These are phyloP conservation scores for Neopipo cinnamomea DNA, from an alignment of 2,113 vertebrate species.

Conservation along the genomic window DNA sequence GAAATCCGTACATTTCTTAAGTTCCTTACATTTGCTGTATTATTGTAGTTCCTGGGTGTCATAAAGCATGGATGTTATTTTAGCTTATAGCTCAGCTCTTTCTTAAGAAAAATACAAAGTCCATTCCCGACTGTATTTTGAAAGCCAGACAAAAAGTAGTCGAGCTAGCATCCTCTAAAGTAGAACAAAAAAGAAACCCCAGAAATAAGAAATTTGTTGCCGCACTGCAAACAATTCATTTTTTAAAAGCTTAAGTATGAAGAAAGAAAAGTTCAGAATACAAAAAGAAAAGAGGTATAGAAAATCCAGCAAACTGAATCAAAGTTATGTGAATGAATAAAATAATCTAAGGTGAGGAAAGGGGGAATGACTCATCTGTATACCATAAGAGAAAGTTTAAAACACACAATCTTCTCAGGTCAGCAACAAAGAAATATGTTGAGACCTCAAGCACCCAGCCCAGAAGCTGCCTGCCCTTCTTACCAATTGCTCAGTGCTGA, in stretches of 20 bases:
- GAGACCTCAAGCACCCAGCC: neutral
- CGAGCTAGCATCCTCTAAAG: neutral
- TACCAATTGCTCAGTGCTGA: neutral
- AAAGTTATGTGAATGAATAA: neutral
- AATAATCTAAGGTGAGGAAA: neutral
- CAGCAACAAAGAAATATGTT: neutral
- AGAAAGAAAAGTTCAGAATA: constrained; percentile 4
- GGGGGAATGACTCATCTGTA: neutral
- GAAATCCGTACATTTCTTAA: neutral
- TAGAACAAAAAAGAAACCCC: constrained; percentile 31
- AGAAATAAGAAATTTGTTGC: constrained; percentile 47
- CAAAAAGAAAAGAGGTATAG: neutral
- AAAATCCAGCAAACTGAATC: neutral
- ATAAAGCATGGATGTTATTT: neutral
- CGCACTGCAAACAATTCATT: neutral
- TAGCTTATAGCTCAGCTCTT: neutral
- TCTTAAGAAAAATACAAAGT: neutral
- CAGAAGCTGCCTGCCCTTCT: neutral
- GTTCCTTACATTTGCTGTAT: neutral
- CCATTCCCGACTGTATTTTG: neutral
- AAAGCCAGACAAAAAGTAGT: neutral
- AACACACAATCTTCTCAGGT: neutral
- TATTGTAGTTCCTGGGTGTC: neutral
- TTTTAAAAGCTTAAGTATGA: neutral
- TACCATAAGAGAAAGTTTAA: neutral